Evolutionary conservation across 2,888 invertebrate species (phyloP).

Genomic region (Cantharis flavilabris): DNA sequence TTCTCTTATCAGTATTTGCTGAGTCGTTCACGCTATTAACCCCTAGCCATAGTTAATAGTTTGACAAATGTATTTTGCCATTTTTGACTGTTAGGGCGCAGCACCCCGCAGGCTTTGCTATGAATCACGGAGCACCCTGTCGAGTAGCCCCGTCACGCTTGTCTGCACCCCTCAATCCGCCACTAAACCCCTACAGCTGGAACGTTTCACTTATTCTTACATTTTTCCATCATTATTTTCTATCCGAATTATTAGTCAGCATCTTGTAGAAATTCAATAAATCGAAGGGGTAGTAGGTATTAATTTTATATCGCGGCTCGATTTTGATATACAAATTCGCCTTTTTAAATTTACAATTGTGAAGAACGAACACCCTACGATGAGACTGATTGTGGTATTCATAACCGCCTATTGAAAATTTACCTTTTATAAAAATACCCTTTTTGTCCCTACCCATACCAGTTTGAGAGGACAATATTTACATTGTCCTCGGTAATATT

Average conservation of each 20-base stretch:
- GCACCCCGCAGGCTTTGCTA: slow-evolving; percentile 32
- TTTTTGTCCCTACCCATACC: slow-evolving; percentile 18
- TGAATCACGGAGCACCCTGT: slow-evolving; percentile 32
- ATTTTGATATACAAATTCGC: neutral
- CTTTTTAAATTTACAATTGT: slow-evolving; percentile 1
- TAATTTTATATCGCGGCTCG: neutral
- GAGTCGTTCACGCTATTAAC: slow-evolving; percentile 30
- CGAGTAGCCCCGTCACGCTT: slow-evolving; percentile 31
- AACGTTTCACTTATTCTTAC: slow-evolving; percentile 24
- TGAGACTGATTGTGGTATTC: slow-evolving; percentile 27
- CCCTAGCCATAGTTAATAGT: slow-evolving; percentile 38
- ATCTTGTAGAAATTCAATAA: neutral
- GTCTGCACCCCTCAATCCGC: slow-evolving; percentile 29
- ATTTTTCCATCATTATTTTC: slow-evolving; percentile 22
- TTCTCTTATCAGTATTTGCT: slow-evolving; percentile 20
- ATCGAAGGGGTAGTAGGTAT: neutral
- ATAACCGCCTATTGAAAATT: slow-evolving; percentile 21
- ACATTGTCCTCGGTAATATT: slow-evolving; percentile 29
- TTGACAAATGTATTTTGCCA: slow-evolving; percentile 43
- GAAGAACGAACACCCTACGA: slow-evolving; percentile 16
- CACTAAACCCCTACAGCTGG: slow-evolving; percentile 26
- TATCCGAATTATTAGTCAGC: neutral
- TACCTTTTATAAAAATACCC: slow-evolving; percentile 21
- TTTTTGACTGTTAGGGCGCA: slow-evolving; percentile 35
- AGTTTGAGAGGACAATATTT: slow-evolving; percentile 26